Conservation (phyloP, 2,797 vertebrate species). For the Hemitrygon akajei region DNA sequence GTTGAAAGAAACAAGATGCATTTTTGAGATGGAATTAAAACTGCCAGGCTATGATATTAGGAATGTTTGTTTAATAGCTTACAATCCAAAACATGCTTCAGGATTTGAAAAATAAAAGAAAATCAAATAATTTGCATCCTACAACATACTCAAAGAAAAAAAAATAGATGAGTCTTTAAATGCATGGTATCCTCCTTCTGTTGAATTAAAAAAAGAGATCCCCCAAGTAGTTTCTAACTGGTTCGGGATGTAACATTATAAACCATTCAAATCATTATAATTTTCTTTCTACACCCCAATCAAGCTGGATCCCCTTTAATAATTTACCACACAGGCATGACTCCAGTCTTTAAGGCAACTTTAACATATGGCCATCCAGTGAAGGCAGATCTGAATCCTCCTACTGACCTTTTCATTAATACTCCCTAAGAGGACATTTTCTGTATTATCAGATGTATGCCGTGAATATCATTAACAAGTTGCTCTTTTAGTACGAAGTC, state of each 20-base stretch:
- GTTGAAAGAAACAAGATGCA: conserved; percentile 99
- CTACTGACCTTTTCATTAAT: not conserved
- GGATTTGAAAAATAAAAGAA: conserved; percentile 65
- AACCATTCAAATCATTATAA: conserved; percentile 36
- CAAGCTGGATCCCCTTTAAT: conserved; percentile 33
- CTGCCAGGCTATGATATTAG: conserved; percentile 99
- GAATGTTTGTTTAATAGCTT: conserved; percentile 99
- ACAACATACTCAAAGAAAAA: conserved; percentile 31
- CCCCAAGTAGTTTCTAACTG: conserved; percentile 37
- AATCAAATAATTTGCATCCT: conserved; percentile 47
- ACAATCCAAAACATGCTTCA: conserved; percentile 81
- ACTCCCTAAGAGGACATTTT: not conserved
- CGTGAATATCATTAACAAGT: not conserved
- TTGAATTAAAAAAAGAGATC: conserved; percentile 29
- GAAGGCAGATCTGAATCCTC: not conserved
- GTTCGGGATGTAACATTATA: conserved; percentile 34
- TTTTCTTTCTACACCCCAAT: conserved; percentile 20
- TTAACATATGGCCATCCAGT: not conserved
- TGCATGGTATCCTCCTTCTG: conserved; percentile 29
- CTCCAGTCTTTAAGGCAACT: conserved; percentile 9
- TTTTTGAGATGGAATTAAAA: conserved; percentile 99
- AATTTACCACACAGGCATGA: conserved; percentile 36
- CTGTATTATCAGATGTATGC: not conserved
- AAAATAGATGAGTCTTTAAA: conserved; percentile 29
- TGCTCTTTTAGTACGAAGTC: not conserved